A percentile compares a stretch with the other conserved stretches of the same genome.
phyloP scores from a whole-genome alignment of 1,140 invertebrate genomes.

The Bombus soroeensis region DNA sequence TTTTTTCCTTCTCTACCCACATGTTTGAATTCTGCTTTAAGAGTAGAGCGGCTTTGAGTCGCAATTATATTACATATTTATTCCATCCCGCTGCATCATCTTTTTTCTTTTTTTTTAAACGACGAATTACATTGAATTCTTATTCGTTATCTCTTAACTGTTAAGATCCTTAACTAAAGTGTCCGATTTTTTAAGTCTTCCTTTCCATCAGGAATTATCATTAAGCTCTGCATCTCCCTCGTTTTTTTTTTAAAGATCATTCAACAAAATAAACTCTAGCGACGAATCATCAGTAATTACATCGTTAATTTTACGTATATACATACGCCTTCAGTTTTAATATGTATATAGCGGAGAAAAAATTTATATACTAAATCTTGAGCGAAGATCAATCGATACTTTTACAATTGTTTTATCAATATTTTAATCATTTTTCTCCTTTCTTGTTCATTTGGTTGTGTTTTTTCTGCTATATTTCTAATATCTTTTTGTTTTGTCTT shows the following conservation, averaged over 20 bases:
- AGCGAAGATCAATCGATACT: slow-evolving; percentile 71
- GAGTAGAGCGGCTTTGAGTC: slow-evolving; percentile 65
- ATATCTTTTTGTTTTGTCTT: background rate
- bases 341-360: slow-evolving; percentile 74
- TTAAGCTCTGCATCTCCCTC: slow-evolving; percentile 78
- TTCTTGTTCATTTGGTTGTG: background rate
- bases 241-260: slow-evolving; percentile 50
- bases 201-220: slow-evolving; percentile 78
- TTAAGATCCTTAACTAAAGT: slow-evolving; percentile 67
- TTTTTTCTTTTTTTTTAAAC: slow-evolving; percentile 18
- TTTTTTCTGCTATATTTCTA: background rate
- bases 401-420: slow-evolving; percentile 28
- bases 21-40: slow-evolving; percentile 68
- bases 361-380: slow-evolving; percentile 74
- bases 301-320: slow-evolving; percentile 79
- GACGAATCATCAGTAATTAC: slow-evolving; percentile 81
- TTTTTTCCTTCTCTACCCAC: slow-evolving; percentile 40
- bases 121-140: slow-evolving; percentile 46
- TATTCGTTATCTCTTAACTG: slow-evolving; percentile 67
- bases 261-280: slow-evolving; percentile 83
- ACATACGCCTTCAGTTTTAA: slow-evolving; percentile 79
- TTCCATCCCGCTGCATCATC: slow-evolving; percentile 55
- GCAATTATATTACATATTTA: slow-evolving; percentile 74
- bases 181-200: slow-evolving; percentile 63
- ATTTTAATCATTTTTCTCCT: background rate